Base-by-base conservation (phyloP, 2,113 vertebrate genomes). In the Scytalopus superciliaris region DNA sequence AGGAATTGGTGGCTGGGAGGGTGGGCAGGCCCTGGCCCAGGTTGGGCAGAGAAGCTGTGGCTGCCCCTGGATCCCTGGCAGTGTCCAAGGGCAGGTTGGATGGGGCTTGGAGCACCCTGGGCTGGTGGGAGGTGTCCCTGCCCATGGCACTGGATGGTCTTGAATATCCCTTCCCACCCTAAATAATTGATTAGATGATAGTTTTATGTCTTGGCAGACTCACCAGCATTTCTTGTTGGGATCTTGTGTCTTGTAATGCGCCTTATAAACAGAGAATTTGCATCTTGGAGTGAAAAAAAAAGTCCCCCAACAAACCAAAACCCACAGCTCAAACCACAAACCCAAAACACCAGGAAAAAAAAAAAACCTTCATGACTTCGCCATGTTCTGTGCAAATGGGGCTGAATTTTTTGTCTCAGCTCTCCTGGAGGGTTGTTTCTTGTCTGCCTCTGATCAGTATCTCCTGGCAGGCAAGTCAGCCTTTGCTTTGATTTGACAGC, bases 41-140 rank as follows among this genome's bases (percentile, higher is more conserved):
- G 10, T 3, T 64, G 8, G 9, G 16, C 85, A 80, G 75, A 56
- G 19, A 0, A 42, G 59, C 86, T 88, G 75, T 21, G 75, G 35
- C 50, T 72, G 50, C 21, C 50, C 35, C 76, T 53, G 47, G 64
- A 73, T 80, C 86, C 59, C 68, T 81, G 77, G 44, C 0, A 74
- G 5, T 74, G 68, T 2, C 44, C 52, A 33, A 52, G 23, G 44
- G 15, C 68, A 52, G 52, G 18, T n/a, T n/a, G n/a, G n/a, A n/a
- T n/a, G n/a, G n/a, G n/a, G n/a, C n/a, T 0, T 66, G 57, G 60
- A 67, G 7, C 60, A 0, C 0, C 10, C 52, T 75, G 87, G 69
- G 44, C 0, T 0, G 0, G n/a, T 18, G 45, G 53, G 0, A 82
- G 6, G 3, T n/a, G 60, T 68, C 60, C 69, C 60, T 82, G 39